Evolutionary conservation across 2,888 invertebrate species (phyloP).

Genomic region (Drosophila macrospina): DNA sequence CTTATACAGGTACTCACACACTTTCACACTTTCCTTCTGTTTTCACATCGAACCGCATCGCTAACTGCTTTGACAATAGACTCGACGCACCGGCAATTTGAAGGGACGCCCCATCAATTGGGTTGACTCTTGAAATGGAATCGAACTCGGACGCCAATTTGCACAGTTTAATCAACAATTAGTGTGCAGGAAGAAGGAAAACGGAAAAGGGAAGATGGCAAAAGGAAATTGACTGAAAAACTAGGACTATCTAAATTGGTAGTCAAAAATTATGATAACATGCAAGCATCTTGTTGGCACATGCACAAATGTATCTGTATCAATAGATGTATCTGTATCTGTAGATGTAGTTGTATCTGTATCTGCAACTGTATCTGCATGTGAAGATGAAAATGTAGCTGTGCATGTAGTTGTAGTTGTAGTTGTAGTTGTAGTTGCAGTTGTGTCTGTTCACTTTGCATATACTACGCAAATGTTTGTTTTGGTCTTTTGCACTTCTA

Average conservation of each 20-base stretch:
- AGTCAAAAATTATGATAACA: slow-evolving; percentile 25
- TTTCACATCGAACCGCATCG: slow-evolving; percentile 16
- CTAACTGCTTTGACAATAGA: slow-evolving; percentile 43
- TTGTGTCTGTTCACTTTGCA: slow-evolving; percentile 44
- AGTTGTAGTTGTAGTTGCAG: slow-evolving; percentile 9
- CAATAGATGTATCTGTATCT: slow-evolving; percentile 3
- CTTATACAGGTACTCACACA: background rate
- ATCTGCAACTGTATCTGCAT: background rate
- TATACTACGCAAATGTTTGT: slow-evolving; percentile 42
- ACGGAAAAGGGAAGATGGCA: slow-evolving; percentile 3
- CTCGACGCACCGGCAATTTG: background rate
- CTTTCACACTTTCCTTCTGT: slow-evolving; percentile 16
- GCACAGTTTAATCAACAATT: slow-evolving; percentile 70
- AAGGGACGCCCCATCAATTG: slow-evolving; percentile 23
- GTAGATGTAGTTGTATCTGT: background rate
- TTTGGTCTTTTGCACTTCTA: slow-evolving; percentile 45
- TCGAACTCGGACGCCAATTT: slow-evolving; percentile 36
- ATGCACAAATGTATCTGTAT: background rate
- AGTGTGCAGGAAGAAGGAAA: slow-evolving; percentile 22
- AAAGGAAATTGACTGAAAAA: background rate
- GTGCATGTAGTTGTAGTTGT: background rate
- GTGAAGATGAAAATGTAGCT: background rate
- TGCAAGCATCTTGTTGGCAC: background rate
- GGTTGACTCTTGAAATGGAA: slow-evolving; percentile 16
- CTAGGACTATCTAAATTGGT: slow-evolving; percentile 13